phyloP scores from a whole-genome alignment of 23 tunicate species.

The Phallusia fumigata region DNA sequence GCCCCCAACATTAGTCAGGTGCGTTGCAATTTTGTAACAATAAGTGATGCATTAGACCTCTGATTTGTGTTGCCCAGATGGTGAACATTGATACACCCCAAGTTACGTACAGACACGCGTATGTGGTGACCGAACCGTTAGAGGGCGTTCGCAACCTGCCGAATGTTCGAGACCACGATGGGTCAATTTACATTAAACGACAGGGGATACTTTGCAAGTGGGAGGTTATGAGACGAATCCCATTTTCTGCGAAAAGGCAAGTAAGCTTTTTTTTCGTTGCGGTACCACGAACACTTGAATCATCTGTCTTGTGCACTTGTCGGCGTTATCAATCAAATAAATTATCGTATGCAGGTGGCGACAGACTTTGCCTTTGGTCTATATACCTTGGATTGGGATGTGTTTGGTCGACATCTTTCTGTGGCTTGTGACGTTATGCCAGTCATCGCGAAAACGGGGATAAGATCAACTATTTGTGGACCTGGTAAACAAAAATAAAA shows the following conservation, averaged over 20 bases:
- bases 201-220: slow-evolving; percentile 82
- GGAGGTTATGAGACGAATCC: slow-evolving; percentile 89
- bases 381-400: slow-evolving; percentile 87
- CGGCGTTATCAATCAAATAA: background rate
- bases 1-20: slow-evolving; percentile 81
- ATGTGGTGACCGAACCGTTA: slow-evolving; percentile 73
- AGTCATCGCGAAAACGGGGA: slow-evolving; percentile 49
- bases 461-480: slow-evolving; percentile 83
- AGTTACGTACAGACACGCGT: slow-evolving; percentile 71
- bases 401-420: slow-evolving; percentile 74
- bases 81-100: slow-evolving; percentile 62
- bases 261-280: background rate
- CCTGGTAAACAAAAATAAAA: slow-evolving; percentile 40
- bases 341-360: slow-evolving; percentile 45
- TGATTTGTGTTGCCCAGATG: slow-evolving; percentile 36
- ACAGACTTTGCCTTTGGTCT: slow-evolving; percentile 76
- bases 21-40: background rate
- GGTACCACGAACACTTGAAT: background rate
- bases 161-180: slow-evolving; percentile 79
- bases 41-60: background rate
- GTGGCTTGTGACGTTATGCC: slow-evolving; percentile 56
- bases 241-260: slow-evolving; percentile 51
- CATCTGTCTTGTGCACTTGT: background rate
- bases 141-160: slow-evolving; percentile 59
- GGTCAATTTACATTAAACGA: slow-evolving; percentile 74